Conservation (phyloP, 2,888 invertebrate species). For the Exephanes ischioxanthus region DNA sequence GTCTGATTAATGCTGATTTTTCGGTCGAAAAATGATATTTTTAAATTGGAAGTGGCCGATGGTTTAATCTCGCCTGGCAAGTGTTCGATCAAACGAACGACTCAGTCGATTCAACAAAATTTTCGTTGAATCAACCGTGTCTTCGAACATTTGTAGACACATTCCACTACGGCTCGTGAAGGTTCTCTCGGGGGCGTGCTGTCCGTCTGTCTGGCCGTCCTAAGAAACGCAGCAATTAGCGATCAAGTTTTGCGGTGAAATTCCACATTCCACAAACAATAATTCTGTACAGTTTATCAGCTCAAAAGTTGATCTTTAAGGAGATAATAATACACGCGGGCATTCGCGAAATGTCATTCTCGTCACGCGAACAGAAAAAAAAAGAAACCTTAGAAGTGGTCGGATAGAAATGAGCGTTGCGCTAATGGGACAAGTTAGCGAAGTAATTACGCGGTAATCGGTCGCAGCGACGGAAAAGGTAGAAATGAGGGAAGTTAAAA, state of each 20-base stretch:
- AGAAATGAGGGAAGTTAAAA: conserved; percentile 42
- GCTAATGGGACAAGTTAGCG: conserved; percentile 45
- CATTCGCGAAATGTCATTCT: not conserved
- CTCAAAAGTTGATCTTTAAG: not conserved
- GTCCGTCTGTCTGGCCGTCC: not conserved
- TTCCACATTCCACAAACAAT: not conserved
- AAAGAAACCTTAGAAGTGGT: not conserved
- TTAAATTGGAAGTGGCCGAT: not conserved
- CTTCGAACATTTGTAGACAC: not conserved
- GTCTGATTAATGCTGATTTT: too few species aligned
- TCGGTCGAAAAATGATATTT: not conserved
- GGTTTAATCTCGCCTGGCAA: not conserved
- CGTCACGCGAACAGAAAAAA: not conserved
- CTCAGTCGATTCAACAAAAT: not conserved
- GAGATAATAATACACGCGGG: not conserved
- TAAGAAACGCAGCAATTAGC: not conserved
- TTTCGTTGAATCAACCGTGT: not conserved
- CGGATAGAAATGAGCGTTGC: conserved; percentile 21
- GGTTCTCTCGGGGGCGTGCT: not conserved
- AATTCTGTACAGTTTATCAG: not conserved
- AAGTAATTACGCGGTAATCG: conserved; percentile 58
- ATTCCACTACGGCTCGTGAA: not conserved
- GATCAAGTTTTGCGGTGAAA: not conserved
- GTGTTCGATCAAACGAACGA: not conserved
- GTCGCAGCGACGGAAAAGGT: conserved; percentile 45